Percentiles rank a stretch among this genome's conserved stretches.
phyloP scores from a whole-genome alignment of 2,113 vertebrate genomes.

The Apodemus speciosus region DNA sequence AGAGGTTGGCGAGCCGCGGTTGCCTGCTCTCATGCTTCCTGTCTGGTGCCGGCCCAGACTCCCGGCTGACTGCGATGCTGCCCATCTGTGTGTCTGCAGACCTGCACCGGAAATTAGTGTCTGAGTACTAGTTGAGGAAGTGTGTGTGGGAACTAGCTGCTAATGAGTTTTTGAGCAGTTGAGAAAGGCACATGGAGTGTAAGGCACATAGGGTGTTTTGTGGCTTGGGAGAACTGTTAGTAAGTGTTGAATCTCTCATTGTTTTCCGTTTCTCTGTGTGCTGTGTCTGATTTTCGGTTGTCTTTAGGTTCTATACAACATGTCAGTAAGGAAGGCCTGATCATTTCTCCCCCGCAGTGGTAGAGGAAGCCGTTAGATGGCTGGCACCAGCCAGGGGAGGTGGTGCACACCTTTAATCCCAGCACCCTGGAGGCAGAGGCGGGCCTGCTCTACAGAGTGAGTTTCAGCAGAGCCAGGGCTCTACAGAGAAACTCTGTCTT shows the following conservation, averaged over 20 bases:
- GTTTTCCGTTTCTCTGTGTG: neutral
- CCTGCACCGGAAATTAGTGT: constrained; percentile 50
- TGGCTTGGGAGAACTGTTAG: neutral
- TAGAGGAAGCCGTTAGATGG: neutral
- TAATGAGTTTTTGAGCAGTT: constrained; percentile 32
- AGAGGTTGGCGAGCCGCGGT: neutral
- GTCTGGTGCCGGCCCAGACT: neutral
- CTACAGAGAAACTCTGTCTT: neutral
- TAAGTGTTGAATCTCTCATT: constrained; percentile 9
- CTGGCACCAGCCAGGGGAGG: neutral
- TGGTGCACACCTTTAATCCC: neutral
- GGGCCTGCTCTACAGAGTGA: neutral
- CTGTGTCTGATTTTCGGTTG: neutral
- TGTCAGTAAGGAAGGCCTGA: neutral
- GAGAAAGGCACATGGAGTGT: neutral
- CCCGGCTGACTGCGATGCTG: constrained; percentile 31
- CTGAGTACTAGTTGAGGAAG: constrained; percentile 61
- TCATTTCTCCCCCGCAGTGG: neutral
- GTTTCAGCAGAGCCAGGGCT: neutral
- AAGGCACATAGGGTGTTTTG: neutral
- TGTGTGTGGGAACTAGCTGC: constrained; percentile 43
- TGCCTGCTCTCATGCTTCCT: neutral
- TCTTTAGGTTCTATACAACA: neutral
- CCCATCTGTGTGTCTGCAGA: constrained; percentile 33
- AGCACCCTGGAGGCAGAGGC: neutral